Evolutionary conservation across 2,113 vertebrate genomes (phyloP).

Genomic region (Caracal caracal): DNA sequence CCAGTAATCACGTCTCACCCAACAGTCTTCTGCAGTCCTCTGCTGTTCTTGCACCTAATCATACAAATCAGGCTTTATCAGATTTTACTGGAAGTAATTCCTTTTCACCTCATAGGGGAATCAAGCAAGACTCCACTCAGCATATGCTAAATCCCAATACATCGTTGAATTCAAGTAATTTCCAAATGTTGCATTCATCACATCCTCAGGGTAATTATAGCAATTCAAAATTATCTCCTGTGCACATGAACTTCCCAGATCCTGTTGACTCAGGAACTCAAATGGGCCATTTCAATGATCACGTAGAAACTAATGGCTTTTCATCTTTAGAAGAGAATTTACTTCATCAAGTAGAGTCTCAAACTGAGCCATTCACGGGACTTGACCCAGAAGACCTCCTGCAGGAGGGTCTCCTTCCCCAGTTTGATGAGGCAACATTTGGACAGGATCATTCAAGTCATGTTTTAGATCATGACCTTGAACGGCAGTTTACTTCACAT

Average conservation of each 20-base stretch:
- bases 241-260: conserved; percentile 89
- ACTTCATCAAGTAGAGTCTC: conserved; percentile 90
- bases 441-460: conserved; percentile 89
- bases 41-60: conserved; percentile 86
- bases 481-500: conserved; percentile 83
- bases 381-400: conserved; percentile 94
- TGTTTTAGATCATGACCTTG: conserved; percentile 87
- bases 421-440: conserved; percentile 92
- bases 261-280: conserved; percentile 88
- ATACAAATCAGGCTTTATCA: conserved; percentile 86
- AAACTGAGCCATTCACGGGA: conserved; percentile 90
- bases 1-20: conserved; percentile 90
- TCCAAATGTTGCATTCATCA: conserved; percentile 90
- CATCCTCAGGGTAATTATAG: conserved; percentile 92
- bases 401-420: conserved; percentile 93
- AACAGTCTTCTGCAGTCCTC: conserved; percentile 90
- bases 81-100: conserved; percentile 90
- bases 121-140: conserved; percentile 88
- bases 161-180: conserved; percentile 90
- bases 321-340: conserved; percentile 91
- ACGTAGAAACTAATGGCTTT: conserved; percentile 92
- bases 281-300: conserved; percentile 88
- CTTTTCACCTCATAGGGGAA: conserved; percentile 89
- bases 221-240: conserved; percentile 92
- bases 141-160: conserved; percentile 87